Evolutionary conservation across 2,888 invertebrate genomes (phyloP), one percentile per base, ranked within the genome.

Genomic region (Temnothorax unifasciatus): DNA sequence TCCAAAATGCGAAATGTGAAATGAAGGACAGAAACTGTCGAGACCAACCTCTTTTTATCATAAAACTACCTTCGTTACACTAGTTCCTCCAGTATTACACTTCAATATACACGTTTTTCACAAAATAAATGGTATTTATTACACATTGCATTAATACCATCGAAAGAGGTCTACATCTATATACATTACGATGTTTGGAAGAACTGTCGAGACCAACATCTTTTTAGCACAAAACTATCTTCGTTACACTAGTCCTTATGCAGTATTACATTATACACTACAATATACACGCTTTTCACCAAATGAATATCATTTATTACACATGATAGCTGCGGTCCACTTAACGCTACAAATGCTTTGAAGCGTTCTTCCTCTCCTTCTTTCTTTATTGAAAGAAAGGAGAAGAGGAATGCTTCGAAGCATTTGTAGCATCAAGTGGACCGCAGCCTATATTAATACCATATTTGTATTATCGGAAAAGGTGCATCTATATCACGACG

Each of bases 1-100:
- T 15, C 6, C 8, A 13, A 18, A 57, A 25, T 25, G 38, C 50
- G 34, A 82, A 54, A 75, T 75, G 47, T 64, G 54, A 66, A 66
- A 52, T n/a, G 2, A 54, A 64, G 18, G 9, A 68, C 44, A 13
- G 15, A 47, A 47, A 15, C 47, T 47, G 15, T 47, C 47, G 47
- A 13, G 15, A 41, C 41, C 11, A 6, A 34, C 5, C 6, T 34
- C 34, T 34, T 34, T 34, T 34, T 34, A 34, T 34, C 34, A 34
- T 34, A 8, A 34, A 34, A 34, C 34, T 34, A 44, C 57, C 18
- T 44, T 21, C 8, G 54, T 41, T 59, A 11, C 29, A 61, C 47
- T n/a, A 29, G 0, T 38, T 9, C 41, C 41, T 34, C 11, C 9
- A 8, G 59, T 34, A 4, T 38, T 63, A 41, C 4, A 64, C 8